Conservation (phyloP, 2,797 vertebrate species). For the Lepus townsendii region DNA sequence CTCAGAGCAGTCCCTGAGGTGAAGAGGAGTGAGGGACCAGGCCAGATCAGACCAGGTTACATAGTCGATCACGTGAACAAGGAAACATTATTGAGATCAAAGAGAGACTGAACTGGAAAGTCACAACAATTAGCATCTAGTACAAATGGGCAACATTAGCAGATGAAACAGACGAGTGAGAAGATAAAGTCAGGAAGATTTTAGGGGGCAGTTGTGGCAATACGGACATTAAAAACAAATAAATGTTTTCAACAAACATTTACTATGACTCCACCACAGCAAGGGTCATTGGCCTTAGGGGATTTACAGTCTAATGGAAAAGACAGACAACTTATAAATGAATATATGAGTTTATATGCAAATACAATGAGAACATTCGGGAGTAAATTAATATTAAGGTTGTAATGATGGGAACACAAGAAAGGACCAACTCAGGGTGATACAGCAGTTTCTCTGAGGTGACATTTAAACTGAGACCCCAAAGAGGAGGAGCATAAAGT, state of each 20-base stretch:
- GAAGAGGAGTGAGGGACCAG: background rate
- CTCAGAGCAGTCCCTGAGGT: background rate
- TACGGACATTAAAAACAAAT: constrained; percentile 4
- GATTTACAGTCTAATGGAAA: background rate
- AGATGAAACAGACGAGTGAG: constrained; percentile 19
- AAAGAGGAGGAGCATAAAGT: background rate
- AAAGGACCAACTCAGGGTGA: background rate
- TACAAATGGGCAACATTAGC: background rate
- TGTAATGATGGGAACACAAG: background rate
- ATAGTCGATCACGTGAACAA: background rate
- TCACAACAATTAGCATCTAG: background rate
- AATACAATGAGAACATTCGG: background rate
- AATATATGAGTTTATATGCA: background rate
- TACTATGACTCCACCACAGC: background rate
- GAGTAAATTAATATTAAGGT: background rate
- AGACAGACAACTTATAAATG: background rate
- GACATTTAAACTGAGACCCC: background rate
- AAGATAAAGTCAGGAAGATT: background rate
- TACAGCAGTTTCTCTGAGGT: background rate
- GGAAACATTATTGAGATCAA: background rate
- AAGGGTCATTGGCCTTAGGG: background rate
- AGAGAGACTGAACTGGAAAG: background rate
- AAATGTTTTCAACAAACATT: background rate
- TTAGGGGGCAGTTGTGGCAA: background rate
- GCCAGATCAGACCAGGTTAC: background rate